Conservation (phyloP, 2,888 invertebrate species). For the Athalia cordata region DNA sequence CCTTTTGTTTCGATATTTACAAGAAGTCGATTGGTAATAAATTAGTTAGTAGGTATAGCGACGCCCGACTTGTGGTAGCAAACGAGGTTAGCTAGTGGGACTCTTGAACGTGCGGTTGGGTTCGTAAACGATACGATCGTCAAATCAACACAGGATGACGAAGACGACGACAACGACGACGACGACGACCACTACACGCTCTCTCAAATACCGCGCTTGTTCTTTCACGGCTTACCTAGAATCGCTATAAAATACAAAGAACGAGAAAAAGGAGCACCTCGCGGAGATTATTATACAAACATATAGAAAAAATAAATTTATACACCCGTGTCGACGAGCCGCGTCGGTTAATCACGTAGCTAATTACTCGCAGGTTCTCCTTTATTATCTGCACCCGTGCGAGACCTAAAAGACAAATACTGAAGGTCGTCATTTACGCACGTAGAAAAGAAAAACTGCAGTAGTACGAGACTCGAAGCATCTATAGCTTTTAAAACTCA, state of each 20-base stretch:
- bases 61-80: background rate
- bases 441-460: too few species aligned
- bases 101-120: background rate
- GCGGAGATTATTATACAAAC: too few species aligned
- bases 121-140: slow-evolving; percentile 24
- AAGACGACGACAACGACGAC: too few species aligned
- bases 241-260: slow-evolving; percentile 20
- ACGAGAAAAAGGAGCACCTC: background rate
- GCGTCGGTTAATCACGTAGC: slow-evolving; percentile 28
- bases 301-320: background rate
- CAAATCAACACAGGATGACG: too few species aligned
- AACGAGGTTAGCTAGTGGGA: slow-evolving; percentile 2
- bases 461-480: too few species aligned
- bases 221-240: slow-evolving; percentile 25
- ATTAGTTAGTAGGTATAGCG: background rate
- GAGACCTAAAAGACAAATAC: too few species aligned
- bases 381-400: too few species aligned
- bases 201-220: background rate
- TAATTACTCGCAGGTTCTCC: slow-evolving; percentile 12
- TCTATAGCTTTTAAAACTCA: too few species aligned
- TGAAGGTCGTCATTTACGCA: too few species aligned
- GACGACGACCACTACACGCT: too few species aligned
- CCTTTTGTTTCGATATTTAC: background rate
- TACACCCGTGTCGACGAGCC: slow-evolving; percentile 17
- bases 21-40: slow-evolving; percentile 20